phyloP scores from a whole-genome alignment of 2,797 vertebrate species.

The Malurus leucopterus region DNA sequence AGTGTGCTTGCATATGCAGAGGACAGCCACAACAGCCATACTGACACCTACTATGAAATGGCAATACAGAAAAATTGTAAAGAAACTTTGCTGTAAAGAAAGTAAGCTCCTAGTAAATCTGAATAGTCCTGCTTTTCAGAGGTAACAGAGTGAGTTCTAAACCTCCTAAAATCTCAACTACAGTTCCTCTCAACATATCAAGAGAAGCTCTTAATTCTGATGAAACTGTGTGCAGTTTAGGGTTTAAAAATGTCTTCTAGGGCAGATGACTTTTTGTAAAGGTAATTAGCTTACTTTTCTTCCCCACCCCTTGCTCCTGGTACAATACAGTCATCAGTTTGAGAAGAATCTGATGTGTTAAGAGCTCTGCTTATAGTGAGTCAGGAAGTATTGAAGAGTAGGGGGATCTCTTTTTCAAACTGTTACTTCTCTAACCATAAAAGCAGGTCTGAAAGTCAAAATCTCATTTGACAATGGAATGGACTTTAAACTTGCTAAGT shows the following conservation, averaged over 20 bases:
- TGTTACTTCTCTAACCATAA: background rate
- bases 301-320: no score
- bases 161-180: background rate
- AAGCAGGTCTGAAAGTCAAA: background rate
- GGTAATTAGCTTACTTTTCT: background rate
- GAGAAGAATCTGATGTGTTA: background rate
- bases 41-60: background rate
- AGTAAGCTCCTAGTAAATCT: background rate
- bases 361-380: background rate
- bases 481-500: background rate
- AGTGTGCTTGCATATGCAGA: background rate
- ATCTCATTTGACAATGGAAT: background rate
- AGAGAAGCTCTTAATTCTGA: background rate
- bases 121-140: background rate
- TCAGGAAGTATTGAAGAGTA: background rate
- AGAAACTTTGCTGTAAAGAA: background rate
- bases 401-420: background rate
- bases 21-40: background rate
- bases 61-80: background rate
- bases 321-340: background rate
- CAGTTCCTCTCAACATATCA: background rate
- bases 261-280: background rate
- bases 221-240: background rate
- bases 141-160: background rate
- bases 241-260: background rate